Evolutionary conservation across 2,888 invertebrate genomes (phyloP).

Genomic region (Plagodis dolabraria): DNA sequence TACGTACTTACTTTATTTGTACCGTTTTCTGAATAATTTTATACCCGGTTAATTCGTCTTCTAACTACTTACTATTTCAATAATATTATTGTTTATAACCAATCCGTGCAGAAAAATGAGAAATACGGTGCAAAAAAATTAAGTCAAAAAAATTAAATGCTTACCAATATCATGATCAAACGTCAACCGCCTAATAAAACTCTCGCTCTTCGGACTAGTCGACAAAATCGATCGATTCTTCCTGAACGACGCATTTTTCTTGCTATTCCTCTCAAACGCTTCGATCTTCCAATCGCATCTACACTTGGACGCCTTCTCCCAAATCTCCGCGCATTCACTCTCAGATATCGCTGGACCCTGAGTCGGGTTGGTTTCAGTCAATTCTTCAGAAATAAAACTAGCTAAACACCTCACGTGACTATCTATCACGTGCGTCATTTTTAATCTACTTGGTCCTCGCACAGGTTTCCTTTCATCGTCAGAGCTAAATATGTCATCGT

Average conservation of each 20-base stretch:
- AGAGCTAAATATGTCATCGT: slow-evolving; percentile 84
- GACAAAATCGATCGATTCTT: slow-evolving; percentile 80
- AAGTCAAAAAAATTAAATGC: slow-evolving; percentile 27
- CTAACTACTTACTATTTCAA: too few species aligned
- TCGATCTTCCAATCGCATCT: slow-evolving; percentile 87
- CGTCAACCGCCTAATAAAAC: slow-evolving; percentile 70
- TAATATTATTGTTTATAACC: too few species aligned
- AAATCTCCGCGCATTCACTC: slow-evolving; percentile 82
- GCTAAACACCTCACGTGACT: slow-evolving; percentile 73
- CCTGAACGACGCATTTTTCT: slow-evolving; percentile 81
- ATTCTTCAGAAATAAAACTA: slow-evolving; percentile 72
- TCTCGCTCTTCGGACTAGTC: slow-evolving; percentile 71
- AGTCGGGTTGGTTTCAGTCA: slow-evolving; percentile 59
- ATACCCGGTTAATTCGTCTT: too few species aligned
- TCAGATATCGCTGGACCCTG: slow-evolving; percentile 84
- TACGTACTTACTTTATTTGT: too few species aligned
- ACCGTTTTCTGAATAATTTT: too few species aligned
- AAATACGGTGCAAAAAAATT: background rate
- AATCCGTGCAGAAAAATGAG: background rate
- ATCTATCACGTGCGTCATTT: slow-evolving; percentile 62
- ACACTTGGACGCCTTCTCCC: slow-evolving; percentile 85
- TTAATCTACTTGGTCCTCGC: slow-evolving; percentile 63
- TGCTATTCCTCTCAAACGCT: slow-evolving; percentile 76
- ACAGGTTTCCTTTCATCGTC: slow-evolving; percentile 78
- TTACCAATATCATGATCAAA: slow-evolving; percentile 79